A percentile compares a stretch with the other conserved stretches of the same genome.
Conservation (phyloP, 2,113 vertebrate genomes). For the Ginglymostoma cirratum region DNA sequence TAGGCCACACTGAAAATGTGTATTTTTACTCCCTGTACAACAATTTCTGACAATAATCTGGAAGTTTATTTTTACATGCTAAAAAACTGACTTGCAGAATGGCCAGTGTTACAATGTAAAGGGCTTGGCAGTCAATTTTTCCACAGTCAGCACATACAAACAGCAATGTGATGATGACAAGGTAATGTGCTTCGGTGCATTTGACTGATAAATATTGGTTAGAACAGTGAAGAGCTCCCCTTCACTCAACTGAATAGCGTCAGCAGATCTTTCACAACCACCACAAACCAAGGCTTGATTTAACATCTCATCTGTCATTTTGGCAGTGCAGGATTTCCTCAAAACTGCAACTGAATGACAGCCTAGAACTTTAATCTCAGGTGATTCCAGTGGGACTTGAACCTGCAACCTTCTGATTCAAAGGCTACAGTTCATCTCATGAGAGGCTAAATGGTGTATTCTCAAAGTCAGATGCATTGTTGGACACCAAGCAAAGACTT, state of each 20-base stretch:
- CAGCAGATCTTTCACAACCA: not conserved
- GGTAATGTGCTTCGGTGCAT: too few species aligned
- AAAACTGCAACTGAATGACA: not conserved
- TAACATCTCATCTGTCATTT: not conserved
- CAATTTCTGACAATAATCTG: too few species aligned
- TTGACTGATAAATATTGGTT: too few species aligned
- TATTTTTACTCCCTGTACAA: not conserved
- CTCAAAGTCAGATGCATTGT: not conserved
- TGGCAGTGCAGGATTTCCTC: not conserved
- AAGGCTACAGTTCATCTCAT: not conserved
- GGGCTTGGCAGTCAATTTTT: not conserved
- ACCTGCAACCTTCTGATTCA: not conserved
- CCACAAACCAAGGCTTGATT: not conserved
- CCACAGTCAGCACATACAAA: too few species aligned
- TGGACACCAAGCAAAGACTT: too few species aligned
- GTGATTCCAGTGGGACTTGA: not conserved
- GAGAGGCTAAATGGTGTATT: not conserved
- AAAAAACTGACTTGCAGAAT: too few species aligned
- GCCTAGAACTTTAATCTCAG: not conserved
- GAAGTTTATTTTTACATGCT: too few species aligned
- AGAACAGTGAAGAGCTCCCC: not conserved
- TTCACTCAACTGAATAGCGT: not conserved
- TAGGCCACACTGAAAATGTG: not conserved
- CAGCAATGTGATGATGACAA: too few species aligned
- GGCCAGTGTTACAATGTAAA: not conserved